These are phyloP conservation scores for Gnatocerus cornutus DNA, from an alignment of 2,888 invertebrate genomes.

Conservation along the genomic window DNA sequence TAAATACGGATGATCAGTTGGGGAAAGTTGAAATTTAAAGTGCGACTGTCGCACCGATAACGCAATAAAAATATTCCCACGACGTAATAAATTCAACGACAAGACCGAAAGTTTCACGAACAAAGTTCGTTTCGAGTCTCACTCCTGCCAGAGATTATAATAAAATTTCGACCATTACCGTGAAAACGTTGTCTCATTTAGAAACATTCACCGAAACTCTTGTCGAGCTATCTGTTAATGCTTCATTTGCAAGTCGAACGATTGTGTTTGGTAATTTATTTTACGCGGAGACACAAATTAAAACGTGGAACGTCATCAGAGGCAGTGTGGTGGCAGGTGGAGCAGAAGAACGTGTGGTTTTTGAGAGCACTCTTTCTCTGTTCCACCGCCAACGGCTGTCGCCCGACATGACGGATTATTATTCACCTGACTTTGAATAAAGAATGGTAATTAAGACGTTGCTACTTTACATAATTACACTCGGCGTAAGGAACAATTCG, in stretches of 20 bases:
- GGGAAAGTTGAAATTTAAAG: conserved; percentile 44
- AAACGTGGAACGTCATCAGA: conserved; percentile 34
- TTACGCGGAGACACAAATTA: conserved; percentile 52
- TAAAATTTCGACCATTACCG: conserved; percentile 50
- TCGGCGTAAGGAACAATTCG: conserved; percentile 56
- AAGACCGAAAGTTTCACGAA: conserved; percentile 45
- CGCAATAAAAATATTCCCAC: conserved; percentile 51
- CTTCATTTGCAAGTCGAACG: conserved; percentile 58
- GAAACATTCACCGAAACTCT: conserved; percentile 50
- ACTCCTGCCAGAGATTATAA: conserved; percentile 47
- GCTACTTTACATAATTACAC: conserved; percentile 65
- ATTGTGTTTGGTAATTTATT: conserved; percentile 56
- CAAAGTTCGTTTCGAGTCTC: conserved; percentile 47
- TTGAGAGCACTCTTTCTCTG: conserved; percentile 1
- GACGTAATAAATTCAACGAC: conserved; percentile 50
- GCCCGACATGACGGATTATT: conserved; percentile 51
- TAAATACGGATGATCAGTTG: conserved; percentile 36
- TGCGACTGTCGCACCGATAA: conserved; percentile 46
- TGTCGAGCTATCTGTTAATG: conserved; percentile 52
- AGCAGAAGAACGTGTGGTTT: conserved; percentile 5
- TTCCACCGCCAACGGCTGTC: not conserved
- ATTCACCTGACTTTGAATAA: conserved; percentile 61
- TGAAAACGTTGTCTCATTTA: conserved; percentile 51
- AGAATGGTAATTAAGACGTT: conserved; percentile 64
- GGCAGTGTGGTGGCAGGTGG: not conserved